Percentiles rank a stretch among this genome's conserved stretches.
These are phyloP conservation scores for pig (Sus scrofa) DNA, from an alignment of 2,113 vertebrate genomes.

Conservation along the genomic window DNA sequence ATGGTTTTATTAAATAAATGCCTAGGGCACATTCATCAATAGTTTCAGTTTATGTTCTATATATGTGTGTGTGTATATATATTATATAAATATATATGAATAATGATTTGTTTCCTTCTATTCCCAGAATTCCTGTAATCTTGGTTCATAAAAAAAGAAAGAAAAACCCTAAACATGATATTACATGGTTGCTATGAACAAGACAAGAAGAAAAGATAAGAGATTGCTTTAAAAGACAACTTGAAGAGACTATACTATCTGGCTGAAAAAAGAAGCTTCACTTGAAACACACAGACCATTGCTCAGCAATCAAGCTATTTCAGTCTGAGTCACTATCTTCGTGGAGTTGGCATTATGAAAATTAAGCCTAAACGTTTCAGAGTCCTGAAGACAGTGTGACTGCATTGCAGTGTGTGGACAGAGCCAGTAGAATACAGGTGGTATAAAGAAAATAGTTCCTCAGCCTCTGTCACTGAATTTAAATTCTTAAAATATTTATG, in stretches of 20 bases:
- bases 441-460: not conserved
- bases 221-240: not conserved
- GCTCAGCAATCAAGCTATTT: not conserved
- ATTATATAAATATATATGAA: not conserved
- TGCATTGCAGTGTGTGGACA: not conserved
- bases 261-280: not conserved
- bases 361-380: not conserved
- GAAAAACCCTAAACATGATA: not conserved
- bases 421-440: not conserved
- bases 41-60: not conserved
- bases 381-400: not conserved
- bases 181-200: not conserved
- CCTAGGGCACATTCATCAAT: not conserved
- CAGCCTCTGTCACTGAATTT: not conserved
- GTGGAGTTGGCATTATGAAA: not conserved
- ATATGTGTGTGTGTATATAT: not conserved
- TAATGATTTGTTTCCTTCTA: not conserved
- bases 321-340: not conserved
- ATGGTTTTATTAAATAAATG: conserved; percentile 29
- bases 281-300: not conserved
- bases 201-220: not conserved
- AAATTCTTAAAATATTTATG: conserved; percentile 22
- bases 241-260: not conserved
- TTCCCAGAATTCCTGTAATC: conserved; percentile 3
- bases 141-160: not conserved